Base-by-base conservation (phyloP, 2,888 invertebrate species). In the Auanema freiburgensis region DNA sequence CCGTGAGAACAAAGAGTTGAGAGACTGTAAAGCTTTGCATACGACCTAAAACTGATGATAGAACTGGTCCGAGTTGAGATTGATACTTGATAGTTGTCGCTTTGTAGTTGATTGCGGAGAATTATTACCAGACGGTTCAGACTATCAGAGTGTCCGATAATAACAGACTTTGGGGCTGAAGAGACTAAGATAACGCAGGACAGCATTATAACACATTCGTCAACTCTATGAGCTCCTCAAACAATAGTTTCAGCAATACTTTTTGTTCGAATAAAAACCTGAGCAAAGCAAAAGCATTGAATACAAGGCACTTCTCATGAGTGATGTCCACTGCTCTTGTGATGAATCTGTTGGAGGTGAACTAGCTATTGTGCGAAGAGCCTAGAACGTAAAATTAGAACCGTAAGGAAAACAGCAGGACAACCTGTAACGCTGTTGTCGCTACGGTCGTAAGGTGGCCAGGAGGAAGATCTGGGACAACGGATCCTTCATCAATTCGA, bases 121-220 rank as follows among this genome's bases (percentile, higher is more conserved):
- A 76, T 55, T 11, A 60, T 53, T 14, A 69, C 59, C 10, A 76
- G 57, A 52, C 68, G 63, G 33, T 55, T 59, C 44, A 70, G 65
- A 18, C 70, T 67, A 24, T 74, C 74, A 2, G 65, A 58, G 56
- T 76, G 74, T 2, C 69, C 66, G 10, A 71, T 51, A 10, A 74
- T 69, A 4, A 73, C 90, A 75, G 90, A 88, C 23, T 76, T 59
- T 1, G 76, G 88, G 1, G 91, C 90, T 8, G 92, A 91, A 77
- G 92, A 90, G 49, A 92, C 88, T 67, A 95, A 89, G 78, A 96
- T 91, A 10, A 92, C 92, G 2, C 92, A 91, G 0, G 92, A 91
- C 68, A 92, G 87, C 85, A 97, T 89, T 85, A 94, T 90, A 0
- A 91, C 90, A 8, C 92, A 89, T 77, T 91, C 89, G 80, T 95